Percentiles rank a stretch among this genome's conserved stretches.
These are phyloP conservation scores for Teleogryllus occipitalis DNA, from an alignment of 1,140 invertebrate genomes.

Conservation along the genomic window DNA sequence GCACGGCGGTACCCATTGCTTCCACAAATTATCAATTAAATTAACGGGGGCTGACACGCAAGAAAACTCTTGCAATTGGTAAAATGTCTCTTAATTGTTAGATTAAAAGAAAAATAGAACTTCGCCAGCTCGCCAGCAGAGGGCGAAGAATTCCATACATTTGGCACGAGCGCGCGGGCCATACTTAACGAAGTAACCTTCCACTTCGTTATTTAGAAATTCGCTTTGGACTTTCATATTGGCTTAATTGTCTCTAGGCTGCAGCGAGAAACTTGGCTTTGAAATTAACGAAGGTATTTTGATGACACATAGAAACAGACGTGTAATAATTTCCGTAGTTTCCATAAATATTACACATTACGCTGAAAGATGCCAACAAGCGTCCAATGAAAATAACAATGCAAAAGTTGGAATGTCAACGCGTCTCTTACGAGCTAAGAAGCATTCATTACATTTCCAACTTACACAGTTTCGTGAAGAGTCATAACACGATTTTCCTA, in stretches of 20 bases:
- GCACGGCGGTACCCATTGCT: background rate
- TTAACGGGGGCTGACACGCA: background rate
- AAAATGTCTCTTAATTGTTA: background rate
- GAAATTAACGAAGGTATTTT: too few relatives aligned
- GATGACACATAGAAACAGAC: too few relatives aligned
- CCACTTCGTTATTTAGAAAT: background rate
- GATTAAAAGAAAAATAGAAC: slow-evolving; percentile 1
- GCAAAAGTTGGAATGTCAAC: too few relatives aligned
- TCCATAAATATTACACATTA: too few relatives aligned
- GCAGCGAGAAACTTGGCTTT: too few relatives aligned
- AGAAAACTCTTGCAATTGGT: background rate
- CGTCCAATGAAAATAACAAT: too few relatives aligned
- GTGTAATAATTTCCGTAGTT: too few relatives aligned
- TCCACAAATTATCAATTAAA: slow-evolving; percentile 6
- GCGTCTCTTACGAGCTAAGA: too few relatives aligned
- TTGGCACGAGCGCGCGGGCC: background rate
- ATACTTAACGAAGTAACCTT: background rate
- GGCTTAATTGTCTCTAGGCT: background rate
- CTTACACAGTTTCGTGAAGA: too few relatives aligned
- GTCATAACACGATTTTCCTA: too few relatives aligned
- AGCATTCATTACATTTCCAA: too few relatives aligned
- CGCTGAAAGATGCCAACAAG: too few relatives aligned
- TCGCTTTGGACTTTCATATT: background rate
- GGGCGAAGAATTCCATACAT: background rate
- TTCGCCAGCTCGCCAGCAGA: background rate